Evolutionary conservation across 2,113 vertebrate species (phyloP).

Genomic region (Guaruba guarouba): DNA sequence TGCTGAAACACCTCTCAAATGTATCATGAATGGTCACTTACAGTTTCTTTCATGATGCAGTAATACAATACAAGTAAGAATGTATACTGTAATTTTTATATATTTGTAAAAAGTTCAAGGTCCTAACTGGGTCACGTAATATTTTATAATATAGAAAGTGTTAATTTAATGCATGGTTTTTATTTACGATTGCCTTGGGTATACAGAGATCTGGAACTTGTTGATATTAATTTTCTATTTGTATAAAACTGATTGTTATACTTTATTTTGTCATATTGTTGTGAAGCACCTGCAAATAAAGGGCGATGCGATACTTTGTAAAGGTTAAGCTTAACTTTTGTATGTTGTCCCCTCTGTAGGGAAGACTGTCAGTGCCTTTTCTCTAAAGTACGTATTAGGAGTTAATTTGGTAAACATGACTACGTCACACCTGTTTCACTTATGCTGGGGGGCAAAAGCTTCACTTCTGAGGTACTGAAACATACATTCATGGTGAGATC

Average conservation of each 20-base stretch:
- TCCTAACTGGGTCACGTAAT: neutral
- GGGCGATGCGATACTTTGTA: neutral
- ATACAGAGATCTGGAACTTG: neutral
- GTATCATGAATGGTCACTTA: neutral
- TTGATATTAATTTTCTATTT: constrained; percentile 6
- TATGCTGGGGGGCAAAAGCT: neutral
- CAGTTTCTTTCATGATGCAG: neutral
- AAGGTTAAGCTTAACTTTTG: neutral
- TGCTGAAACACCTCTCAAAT: neutral
- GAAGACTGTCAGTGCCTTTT: neutral
- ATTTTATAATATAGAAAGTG: constrained; percentile 14
- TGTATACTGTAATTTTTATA: neutral
- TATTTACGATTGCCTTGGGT: neutral
- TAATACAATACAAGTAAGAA: neutral
- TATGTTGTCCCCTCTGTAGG: neutral
- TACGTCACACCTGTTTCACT: neutral
- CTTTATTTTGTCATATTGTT: neutral
- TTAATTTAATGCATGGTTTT: neutral
- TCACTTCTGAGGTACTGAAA: neutral
- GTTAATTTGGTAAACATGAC: neutral
- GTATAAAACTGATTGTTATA: neutral
- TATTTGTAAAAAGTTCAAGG: neutral
- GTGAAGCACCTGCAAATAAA: constrained; percentile 47
- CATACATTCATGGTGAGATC: neutral
- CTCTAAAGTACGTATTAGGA: neutral